These are phyloP conservation scores for Athene cunicularia DNA, from an alignment of 2,113 vertebrate species.

Conservation along the genomic window DNA sequence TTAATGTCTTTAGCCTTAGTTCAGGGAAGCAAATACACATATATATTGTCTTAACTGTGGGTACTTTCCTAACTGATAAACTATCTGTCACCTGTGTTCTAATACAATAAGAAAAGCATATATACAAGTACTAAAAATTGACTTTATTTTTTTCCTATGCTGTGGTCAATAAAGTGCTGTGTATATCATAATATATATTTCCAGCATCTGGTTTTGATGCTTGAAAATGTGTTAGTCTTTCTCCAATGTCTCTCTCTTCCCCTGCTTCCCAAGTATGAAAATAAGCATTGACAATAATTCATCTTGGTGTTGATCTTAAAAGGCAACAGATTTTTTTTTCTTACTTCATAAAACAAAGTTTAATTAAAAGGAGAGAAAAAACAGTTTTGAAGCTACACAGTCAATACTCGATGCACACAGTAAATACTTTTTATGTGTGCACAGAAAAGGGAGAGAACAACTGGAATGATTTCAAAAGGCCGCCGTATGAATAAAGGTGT, in stretches of 20 bases:
- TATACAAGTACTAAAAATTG: neutral
- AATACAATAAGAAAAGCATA: neutral
- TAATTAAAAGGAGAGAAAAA: neutral
- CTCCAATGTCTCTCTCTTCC: neutral
- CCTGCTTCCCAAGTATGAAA: neutral
- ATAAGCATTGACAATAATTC: neutral
- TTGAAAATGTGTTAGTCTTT: neutral
- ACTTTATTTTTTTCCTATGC: neutral
- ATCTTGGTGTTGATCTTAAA: neutral
- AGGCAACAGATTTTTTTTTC: neutral
- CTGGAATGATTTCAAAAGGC: conserved; percentile 38
- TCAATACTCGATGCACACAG: neutral
- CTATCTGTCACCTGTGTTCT: neutral
- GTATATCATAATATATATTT: neutral
- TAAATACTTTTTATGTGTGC: neutral
- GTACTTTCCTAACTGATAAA: neutral
- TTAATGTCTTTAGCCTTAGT: neutral
- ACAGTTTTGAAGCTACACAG: neutral
- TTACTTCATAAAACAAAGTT: neutral
- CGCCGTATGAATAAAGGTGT: conserved; percentile 12
- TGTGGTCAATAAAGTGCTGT: neutral
- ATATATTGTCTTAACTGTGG: neutral
- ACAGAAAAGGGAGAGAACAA: neutral
- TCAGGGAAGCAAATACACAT: neutral
- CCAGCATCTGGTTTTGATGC: neutral